Conservation (phyloP, 2,888 invertebrate genomes). For the Mayetiola destructor region DNA sequence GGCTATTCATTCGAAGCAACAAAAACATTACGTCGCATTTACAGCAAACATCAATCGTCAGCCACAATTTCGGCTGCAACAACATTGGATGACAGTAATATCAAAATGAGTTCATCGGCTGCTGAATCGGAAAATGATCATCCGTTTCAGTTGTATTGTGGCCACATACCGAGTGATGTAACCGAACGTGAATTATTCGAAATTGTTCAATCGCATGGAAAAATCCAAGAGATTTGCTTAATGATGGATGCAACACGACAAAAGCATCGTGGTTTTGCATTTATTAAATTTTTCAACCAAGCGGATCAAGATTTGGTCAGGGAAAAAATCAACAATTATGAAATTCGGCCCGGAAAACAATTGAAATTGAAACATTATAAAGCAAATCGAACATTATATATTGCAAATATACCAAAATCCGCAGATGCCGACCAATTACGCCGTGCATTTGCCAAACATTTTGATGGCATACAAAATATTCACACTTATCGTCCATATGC, state of each 20-base stretch:
- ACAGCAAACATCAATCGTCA: background rate
- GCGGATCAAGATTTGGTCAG: background rate
- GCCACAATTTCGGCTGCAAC: too few species aligned
- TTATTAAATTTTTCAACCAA: background rate
- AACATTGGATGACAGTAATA: background rate
- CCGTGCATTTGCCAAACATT: background rate
- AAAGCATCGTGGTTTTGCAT: slow-evolving; percentile 4
- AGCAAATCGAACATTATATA: background rate
- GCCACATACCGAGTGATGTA: slow-evolving; percentile 1
- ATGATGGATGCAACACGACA: background rate
- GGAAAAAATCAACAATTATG: background rate
- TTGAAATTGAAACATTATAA: background rate
- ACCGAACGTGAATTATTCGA: background rate
- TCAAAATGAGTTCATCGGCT: background rate
- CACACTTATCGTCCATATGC: background rate
- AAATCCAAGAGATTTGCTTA: background rate
- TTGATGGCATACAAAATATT: background rate
- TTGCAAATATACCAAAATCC: slow-evolving; percentile 4
- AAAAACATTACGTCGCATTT: background rate
- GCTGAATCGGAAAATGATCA: background rate
- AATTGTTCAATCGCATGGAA: background rate
- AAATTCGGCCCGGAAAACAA: background rate
- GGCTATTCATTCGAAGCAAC: background rate
- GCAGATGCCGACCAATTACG: background rate
- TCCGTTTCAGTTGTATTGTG: background rate